Evolutionary conservation across 2,113 vertebrate species (phyloP).

Genomic region (Papio anubis): DNA sequence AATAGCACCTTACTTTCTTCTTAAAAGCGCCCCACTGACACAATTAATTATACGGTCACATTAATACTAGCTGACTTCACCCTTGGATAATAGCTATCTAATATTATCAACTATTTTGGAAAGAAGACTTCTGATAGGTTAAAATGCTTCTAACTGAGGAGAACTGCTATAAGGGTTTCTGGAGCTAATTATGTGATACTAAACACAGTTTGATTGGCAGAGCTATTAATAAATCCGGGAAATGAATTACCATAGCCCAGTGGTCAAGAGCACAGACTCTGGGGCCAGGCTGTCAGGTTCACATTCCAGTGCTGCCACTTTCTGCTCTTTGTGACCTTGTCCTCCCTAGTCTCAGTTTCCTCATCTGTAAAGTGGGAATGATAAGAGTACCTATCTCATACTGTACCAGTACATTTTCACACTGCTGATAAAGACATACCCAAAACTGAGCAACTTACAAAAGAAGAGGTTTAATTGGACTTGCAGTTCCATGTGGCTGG

Average conservation of each 20-base stretch:
- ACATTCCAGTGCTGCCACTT: not conserved
- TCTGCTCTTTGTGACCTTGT: not conserved
- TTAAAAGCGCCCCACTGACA: not conserved
- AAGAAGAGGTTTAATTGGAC: too few species aligned
- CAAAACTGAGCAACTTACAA: too few species aligned
- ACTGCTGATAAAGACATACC: too few species aligned
- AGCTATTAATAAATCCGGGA: not conserved
- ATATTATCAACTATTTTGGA: not conserved
- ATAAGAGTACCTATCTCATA: not conserved
- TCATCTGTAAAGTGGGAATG: not conserved
- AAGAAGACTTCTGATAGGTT: not conserved
- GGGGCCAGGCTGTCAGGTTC: not conserved
- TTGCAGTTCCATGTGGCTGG: too few species aligned
- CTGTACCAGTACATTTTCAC: too few species aligned
- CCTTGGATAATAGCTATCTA: not conserved
- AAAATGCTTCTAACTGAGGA: not conserved
- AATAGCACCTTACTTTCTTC: not conserved
- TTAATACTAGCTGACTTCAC: not conserved
- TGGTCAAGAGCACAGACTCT: not conserved
- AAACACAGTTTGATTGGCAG: not conserved
- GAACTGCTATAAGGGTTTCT: not conserved
- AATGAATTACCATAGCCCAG: not conserved
- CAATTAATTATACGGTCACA: not conserved
- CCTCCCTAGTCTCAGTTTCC: not conserved
- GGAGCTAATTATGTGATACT: not conserved